Evolutionary conservation across 2,797 vertebrate genomes (phyloP).

Genomic region (Enteromius treurensis): DNA sequence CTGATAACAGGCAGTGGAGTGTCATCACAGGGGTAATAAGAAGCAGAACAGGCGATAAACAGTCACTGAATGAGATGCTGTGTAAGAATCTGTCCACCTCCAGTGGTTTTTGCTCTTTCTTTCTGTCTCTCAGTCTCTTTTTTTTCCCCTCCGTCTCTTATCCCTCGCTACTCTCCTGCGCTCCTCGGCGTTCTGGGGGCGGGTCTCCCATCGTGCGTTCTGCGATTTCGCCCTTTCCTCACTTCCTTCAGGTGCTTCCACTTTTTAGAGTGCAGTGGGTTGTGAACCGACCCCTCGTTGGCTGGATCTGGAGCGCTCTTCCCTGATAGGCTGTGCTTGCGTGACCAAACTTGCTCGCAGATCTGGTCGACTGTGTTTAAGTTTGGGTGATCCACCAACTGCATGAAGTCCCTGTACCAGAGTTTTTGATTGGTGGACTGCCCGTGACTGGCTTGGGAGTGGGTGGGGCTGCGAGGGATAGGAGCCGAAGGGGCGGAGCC

Average conservation of each 20-base stretch:
- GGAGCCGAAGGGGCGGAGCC: constrained; percentile 62
- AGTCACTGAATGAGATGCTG: constrained; percentile 60
- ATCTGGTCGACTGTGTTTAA: constrained; percentile 83
- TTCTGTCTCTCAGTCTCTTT: constrained; percentile 63
- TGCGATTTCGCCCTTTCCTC: constrained; percentile 86
- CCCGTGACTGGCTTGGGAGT: constrained; percentile 41
- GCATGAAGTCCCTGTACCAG: constrained; percentile 97
- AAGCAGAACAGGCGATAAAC: constrained; percentile 55
- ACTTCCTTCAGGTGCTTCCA: constrained; percentile 84
- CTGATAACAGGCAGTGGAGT: constrained; percentile 51
- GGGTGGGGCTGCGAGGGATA: constrained; percentile 69
- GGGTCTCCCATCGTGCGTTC: constrained; percentile 83
- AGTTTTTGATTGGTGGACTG: constrained; percentile 79
- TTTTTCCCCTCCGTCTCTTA: constrained; percentile 8
- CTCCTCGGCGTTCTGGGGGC: constrained; percentile 89
- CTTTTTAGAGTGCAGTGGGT: constrained; percentile 76
- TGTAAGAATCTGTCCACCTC: constrained; percentile 54
- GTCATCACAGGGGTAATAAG: constrained; percentile 26
- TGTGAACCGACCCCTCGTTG: constrained; percentile 60
- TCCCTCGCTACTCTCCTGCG: constrained; percentile 75
- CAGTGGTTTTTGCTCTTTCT: constrained; percentile 60
- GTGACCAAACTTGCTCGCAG: constrained; percentile 87
- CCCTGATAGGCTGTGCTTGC: constrained; percentile 73
- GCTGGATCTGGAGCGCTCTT: constrained; percentile 63
- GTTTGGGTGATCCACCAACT: constrained; percentile 92